These are phyloP conservation scores for Torymus tubicola DNA, from an alignment of 2,888 invertebrate genomes.

Conservation along the genomic window DNA sequence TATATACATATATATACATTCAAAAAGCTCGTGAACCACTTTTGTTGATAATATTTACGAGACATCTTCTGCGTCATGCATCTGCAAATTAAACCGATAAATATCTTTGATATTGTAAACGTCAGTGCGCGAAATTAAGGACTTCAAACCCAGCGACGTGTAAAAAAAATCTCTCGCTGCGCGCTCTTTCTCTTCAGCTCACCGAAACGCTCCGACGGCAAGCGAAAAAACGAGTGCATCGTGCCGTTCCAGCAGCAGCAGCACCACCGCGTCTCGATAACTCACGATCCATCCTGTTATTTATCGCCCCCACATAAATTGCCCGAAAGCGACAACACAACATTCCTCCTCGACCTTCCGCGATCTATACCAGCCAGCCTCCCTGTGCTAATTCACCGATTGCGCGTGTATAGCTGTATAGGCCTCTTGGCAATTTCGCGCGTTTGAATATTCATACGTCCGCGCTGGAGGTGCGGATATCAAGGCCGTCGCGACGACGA, in stretches of 20 bases:
- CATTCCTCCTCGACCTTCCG: constrained; percentile 2
- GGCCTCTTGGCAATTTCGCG: constrained; percentile 12
- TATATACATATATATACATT: no score
- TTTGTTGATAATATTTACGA: no score
- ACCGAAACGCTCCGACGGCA: not conserved
- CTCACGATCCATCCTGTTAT: constrained; percentile 32
- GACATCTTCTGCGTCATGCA: not conserved
- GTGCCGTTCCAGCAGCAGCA: not conserved
- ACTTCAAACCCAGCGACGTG: not conserved
- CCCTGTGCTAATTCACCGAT: constrained; percentile 23
- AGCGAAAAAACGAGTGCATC: not conserved
- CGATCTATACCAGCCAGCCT: no score
- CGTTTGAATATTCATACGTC: constrained; percentile 47
- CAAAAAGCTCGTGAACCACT: no score
- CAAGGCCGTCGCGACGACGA: constrained; percentile 23
- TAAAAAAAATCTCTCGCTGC: not conserved
- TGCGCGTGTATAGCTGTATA: not conserved
- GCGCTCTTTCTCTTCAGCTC: no score
- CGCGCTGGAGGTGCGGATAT: constrained; percentile 7
- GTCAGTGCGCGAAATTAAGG: constrained; percentile 32
- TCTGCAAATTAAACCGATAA: constrained; percentile 26
- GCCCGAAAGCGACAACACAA: no score
- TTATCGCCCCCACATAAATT: constrained; percentile 38
- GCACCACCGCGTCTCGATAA: constrained; percentile 9
- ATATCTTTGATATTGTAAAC: constrained; percentile 9